Evolutionary conservation across 2,888 invertebrate species (phyloP), one percentile per base, ranked within the genome.

Genomic region (Drosophila rubida): DNA sequence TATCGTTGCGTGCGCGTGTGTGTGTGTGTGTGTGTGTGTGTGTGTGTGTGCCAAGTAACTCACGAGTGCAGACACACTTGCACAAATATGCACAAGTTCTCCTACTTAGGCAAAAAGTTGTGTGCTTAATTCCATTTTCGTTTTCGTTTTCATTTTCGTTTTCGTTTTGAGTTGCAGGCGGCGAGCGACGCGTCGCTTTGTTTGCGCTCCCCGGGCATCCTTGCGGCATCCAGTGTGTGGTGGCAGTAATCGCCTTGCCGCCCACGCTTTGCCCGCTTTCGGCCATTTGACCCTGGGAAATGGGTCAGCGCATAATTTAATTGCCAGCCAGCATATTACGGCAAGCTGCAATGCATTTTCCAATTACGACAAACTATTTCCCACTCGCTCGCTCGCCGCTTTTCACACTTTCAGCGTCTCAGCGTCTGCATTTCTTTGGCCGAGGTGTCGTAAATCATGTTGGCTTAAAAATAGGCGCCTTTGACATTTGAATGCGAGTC

Each of bases 71-170:
- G 23, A 66, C 37, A 23, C 16, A 27, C 41, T 46, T 5, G 16
- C 14, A 22, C 19, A 9, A 19, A 30, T 3, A 39, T 9, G 30
- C 2, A 32, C 22, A 32, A 32, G n/a, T 23, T 22, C 27, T 8
- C 19, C 63, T 64, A 62, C 65, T 73, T 61, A 78, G 74, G 68
- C 67, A 73, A 67, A 54, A 73, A 78, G 58, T 67, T 85, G 67
- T 75, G 72, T 72, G 80, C 87, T 82, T 88, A 88, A 82, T 88
- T 88, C 87, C 81, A 82, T 87, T 82, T 82, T 87, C 83, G 87
- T 79, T 85, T 80, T 79, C 83, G 83, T 76, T 75, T 74, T 79
- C 65, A 65, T 81, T 81, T 76, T 69, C 69, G 81, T 19, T 19
- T 19, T 19, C 19, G 3, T 19, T 19, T 1, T n/a, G n/a, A n/a